Evolutionary conservation across 2,888 invertebrate species (phyloP).

Genomic region (Tinea semifulvella): DNA sequence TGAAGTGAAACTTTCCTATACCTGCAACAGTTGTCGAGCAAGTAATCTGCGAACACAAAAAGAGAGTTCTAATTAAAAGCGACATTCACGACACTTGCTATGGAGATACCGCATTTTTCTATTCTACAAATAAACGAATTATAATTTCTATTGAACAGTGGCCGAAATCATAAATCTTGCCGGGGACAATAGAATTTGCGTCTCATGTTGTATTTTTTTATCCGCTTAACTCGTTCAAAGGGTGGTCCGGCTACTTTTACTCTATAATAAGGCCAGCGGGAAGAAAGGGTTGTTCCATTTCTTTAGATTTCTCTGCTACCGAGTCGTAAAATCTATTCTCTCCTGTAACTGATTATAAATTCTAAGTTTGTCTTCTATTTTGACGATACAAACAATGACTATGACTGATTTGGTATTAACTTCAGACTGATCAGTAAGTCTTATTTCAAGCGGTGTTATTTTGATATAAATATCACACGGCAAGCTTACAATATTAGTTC

Average conservation of each 20-base stretch:
- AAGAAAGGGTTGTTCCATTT: slow-evolving; percentile 35
- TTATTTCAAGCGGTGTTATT: too few species aligned
- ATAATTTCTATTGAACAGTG: slow-evolving; percentile 9
- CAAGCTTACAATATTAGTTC: too few species aligned
- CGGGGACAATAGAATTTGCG: not conserved
- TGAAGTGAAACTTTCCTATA: not conserved
- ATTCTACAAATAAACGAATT: slow-evolving; percentile 7
- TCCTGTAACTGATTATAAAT: slow-evolving; percentile 20
- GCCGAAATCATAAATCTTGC: slow-evolving; percentile 11
- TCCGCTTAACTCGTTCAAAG: slow-evolving; percentile 18
- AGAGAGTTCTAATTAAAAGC: slow-evolving; percentile 9
- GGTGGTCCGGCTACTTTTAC: slow-evolving; percentile 30
- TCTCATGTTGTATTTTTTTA: slow-evolving; percentile 1
- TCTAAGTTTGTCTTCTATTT: not conserved
- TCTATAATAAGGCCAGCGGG: slow-evolving; percentile 11
- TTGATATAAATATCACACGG: too few species aligned
- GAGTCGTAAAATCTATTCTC: slow-evolving; percentile 46
- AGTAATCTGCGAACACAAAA: not conserved
- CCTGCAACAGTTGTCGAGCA: not conserved
- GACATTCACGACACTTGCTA: slow-evolving; percentile 1
- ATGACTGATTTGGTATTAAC: slow-evolving; percentile 14
- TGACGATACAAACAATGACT: not conserved
- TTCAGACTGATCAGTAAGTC: too few species aligned
- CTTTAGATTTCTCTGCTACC: slow-evolving; percentile 44
- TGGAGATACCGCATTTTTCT: slow-evolving; percentile 5